Percentiles rank a stretch among this genome's conserved stretches.
Evolutionary conservation across 2,113 vertebrate genomes (phyloP).

Genomic region (Stictonetta naevosa): DNA sequence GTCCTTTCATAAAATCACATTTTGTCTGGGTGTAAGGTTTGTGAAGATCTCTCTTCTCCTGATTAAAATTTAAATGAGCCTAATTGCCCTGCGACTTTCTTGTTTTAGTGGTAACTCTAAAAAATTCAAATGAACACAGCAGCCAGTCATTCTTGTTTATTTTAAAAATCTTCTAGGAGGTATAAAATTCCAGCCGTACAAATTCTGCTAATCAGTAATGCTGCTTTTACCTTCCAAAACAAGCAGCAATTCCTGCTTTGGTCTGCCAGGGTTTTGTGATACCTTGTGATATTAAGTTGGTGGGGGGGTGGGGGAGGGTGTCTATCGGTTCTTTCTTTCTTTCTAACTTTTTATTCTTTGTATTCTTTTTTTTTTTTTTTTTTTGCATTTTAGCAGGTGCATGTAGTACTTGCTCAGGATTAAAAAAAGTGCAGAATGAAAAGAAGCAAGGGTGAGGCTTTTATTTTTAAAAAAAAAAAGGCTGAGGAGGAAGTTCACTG

Average conservation of each 20-base stretch:
- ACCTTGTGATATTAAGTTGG: background rate
- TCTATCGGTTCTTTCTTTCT: too few species aligned
- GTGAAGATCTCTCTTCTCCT: background rate
- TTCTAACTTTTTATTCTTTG: too few species aligned
- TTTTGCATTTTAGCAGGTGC: conserved; percentile 60
- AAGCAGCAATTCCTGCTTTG: background rate
- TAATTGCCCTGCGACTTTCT: background rate
- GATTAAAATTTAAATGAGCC: background rate
- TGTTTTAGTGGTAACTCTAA: background rate
- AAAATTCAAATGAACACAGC: background rate
- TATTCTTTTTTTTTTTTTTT: background rate
- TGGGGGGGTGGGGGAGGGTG: background rate
- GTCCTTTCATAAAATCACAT: background rate
- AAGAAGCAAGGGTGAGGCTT: conserved; percentile 76
- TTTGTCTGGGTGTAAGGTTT: background rate
- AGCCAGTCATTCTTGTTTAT: background rate
- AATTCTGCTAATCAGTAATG: background rate
- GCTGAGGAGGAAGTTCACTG: conserved; percentile 78
- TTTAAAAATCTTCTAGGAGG: background rate
- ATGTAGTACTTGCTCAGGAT: conserved; percentile 13
- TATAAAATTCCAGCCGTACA: background rate
- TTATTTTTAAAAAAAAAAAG: conserved; percentile 57
- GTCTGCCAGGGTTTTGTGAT: background rate
- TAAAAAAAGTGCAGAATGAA: conserved; percentile 57
- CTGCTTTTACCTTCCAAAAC: background rate